phyloP scores from a whole-genome alignment of 2,888 invertebrate species.

The Drepanosiphum platanoidis region DNA sequence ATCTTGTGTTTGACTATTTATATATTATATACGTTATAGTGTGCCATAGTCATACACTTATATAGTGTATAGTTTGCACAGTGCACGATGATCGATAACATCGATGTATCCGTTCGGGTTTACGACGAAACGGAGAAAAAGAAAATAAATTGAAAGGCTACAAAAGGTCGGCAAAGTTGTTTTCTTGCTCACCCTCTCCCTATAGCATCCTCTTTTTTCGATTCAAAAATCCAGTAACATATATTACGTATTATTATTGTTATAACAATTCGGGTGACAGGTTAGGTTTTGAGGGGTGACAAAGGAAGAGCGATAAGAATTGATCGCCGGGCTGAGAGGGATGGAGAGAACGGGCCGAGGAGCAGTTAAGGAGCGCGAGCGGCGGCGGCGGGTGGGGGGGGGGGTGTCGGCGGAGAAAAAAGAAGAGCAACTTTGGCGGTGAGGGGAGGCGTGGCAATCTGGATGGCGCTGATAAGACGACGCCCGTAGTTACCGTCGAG shows the following conservation, averaged over 20 bases:
- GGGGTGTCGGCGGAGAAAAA: conserved; percentile 1
- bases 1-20: neutral
- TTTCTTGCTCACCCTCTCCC: neutral
- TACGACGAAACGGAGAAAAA: conserved; percentile 38
- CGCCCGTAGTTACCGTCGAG: conserved; percentile 61
- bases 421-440: conserved; percentile 32
- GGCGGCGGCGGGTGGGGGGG: neutral
- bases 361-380: neutral
- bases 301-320: conserved; percentile 58
- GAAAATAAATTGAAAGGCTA: conserved; percentile 53
- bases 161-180: conserved; percentile 55
- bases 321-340: conserved; percentile 1
- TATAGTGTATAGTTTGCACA: conserved; percentile 2
- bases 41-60: neutral
- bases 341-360: conserved; percentile 13
- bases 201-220: too few relatives aligned
- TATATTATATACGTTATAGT: neutral
- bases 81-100: conserved; percentile 42
- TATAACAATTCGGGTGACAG: conserved; percentile 60
- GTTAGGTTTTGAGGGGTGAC: conserved; percentile 60
- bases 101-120: conserved; percentile 49
- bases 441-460: conserved; percentile 59
- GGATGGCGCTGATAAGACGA: conserved; percentile 62
- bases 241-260: conserved; percentile 59
- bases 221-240: conserved; percentile 46